Percentiles rank a stretch among this genome's conserved stretches.
These are phyloP conservation scores for Drosophila acutilabella DNA, from an alignment of 2,888 invertebrate genomes.

Conservation along the genomic window DNA sequence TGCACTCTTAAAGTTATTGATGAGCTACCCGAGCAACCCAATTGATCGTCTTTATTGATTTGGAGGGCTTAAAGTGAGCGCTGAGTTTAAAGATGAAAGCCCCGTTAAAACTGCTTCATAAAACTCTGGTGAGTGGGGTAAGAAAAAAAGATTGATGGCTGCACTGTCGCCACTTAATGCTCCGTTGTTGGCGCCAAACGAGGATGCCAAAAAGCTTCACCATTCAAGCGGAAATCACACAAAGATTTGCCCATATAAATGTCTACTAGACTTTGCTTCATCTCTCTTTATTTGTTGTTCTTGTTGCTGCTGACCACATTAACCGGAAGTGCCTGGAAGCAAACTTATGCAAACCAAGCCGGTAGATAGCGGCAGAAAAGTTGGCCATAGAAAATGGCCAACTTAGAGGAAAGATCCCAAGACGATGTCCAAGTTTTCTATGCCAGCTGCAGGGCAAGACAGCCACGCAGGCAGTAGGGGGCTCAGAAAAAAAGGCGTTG, in stretches of 20 bases:
- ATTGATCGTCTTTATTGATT: constrained; percentile 71
- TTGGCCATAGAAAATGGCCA: constrained; percentile 52
- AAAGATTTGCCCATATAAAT: constrained; percentile 66
- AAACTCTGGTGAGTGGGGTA: constrained; percentile 12
- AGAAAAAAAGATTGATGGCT: constrained; percentile 66
- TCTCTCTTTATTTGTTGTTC: constrained; percentile 39
- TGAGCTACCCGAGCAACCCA: constrained; percentile 30
- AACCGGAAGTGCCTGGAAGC: constrained; percentile 73
- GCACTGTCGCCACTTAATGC: constrained; percentile 66
- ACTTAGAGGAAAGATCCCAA: constrained; percentile 57
- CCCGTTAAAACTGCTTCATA: constrained; percentile 4
- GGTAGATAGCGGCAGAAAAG: constrained; percentile 50
- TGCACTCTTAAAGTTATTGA: constrained; percentile 48
- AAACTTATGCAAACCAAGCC: constrained; percentile 78
- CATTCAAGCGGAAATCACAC: constrained; percentile 74
- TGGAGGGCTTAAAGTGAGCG: constrained; percentile 52
- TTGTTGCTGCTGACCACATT: constrained; percentile 68
- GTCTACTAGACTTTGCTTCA: constrained; percentile 58
- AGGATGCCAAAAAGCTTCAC: constrained; percentile 38
- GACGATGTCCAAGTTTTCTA: constrained; percentile 62
- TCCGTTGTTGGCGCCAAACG: constrained; percentile 48
- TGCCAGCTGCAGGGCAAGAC: constrained; percentile 51
- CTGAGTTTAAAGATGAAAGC: constrained; percentile 33
- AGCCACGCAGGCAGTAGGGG: not conserved
- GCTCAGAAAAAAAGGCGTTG: constrained; percentile 52